Conservation (phyloP, 2,888 invertebrate genomes). For the Aphodius sticticus region DNA sequence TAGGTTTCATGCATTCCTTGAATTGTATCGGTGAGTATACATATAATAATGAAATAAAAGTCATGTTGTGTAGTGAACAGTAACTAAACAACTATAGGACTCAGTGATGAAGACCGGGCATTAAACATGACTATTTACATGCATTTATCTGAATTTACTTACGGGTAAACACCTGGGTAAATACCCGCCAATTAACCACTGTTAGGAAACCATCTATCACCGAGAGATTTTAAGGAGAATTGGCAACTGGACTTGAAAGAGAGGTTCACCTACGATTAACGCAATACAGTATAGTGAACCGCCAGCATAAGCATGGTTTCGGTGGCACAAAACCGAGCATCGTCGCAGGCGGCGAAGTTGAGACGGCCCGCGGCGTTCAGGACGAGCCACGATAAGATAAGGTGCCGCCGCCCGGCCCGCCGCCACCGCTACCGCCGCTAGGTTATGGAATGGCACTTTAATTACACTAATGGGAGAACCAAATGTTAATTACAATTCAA, state of each 20-base stretch:
- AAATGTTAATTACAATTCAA: conserved; percentile 79
- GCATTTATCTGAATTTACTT: neutral
- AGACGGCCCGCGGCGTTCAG: conserved; percentile 48
- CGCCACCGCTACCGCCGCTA: conserved; percentile 58
- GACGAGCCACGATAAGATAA: conserved; percentile 58
- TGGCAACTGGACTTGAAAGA: too few species aligned
- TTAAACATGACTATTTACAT: neutral
- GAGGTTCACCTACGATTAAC: too few species aligned
- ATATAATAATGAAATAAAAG: too few species aligned
- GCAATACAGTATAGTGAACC: neutral
- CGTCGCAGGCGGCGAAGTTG: conserved; percentile 45
- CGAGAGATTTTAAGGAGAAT: too few species aligned
- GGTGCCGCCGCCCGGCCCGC: conserved; percentile 55
- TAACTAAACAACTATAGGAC: too few species aligned
- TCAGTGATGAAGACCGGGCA: too few species aligned
- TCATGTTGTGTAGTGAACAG: too few species aligned
- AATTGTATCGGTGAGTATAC: too few species aligned
- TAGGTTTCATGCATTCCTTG: too few species aligned
- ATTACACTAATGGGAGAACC: conserved; percentile 80
- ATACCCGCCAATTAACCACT: neutral
- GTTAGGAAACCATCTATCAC: too few species aligned
- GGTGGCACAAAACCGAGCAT: conserved; percentile 15
- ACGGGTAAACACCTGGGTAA: neutral
- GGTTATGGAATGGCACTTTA: conserved; percentile 75
- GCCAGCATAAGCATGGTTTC: conserved; percentile 14